Evolutionary conservation across 2,888 invertebrate genomes (phyloP).

Genomic region (Ichneumoninae sp.): DNA sequence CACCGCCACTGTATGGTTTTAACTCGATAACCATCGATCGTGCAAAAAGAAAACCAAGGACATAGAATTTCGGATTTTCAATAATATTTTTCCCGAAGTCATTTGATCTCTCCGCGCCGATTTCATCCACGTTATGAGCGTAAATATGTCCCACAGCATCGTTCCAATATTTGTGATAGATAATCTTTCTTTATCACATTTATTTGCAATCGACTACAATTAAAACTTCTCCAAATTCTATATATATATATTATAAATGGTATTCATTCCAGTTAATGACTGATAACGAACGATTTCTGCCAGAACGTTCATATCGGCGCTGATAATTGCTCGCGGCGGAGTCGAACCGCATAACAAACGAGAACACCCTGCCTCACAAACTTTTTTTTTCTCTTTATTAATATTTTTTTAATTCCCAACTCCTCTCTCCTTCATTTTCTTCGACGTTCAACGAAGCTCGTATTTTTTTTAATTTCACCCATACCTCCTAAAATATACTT

Average conservation of each 20-base stretch:
- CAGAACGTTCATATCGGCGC: conserved; percentile 37
- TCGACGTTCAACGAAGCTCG: conserved; percentile 1
- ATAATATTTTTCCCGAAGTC: background rate
- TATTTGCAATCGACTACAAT: background rate
- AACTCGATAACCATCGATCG: background rate
- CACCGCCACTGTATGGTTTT: background rate
- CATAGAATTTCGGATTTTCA: background rate
- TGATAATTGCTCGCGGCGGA: conserved; percentile 50
- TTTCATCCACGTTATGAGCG: too few relatives aligned
- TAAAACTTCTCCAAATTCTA: background rate
- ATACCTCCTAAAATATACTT: conserved; percentile 26
- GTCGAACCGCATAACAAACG: conserved; percentile 21
- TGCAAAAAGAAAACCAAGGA: background rate
- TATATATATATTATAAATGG: conserved; percentile 1
- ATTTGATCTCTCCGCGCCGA: background rate
- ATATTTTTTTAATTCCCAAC: conserved; percentile 11
- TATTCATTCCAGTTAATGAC: conserved; percentile 44
- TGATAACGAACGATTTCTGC: conserved; percentile 50
- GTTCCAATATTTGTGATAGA: background rate
- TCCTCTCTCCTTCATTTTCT: conserved; percentile 34
- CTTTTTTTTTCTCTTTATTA: conserved; percentile 17
- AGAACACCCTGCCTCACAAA: background rate
- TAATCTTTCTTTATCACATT: background rate
- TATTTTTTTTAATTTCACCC: conserved; percentile 18
- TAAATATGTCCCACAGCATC: background rate